Conservation (phyloP, 2,888 invertebrate species). For the Agonopterix arenella region DNA sequence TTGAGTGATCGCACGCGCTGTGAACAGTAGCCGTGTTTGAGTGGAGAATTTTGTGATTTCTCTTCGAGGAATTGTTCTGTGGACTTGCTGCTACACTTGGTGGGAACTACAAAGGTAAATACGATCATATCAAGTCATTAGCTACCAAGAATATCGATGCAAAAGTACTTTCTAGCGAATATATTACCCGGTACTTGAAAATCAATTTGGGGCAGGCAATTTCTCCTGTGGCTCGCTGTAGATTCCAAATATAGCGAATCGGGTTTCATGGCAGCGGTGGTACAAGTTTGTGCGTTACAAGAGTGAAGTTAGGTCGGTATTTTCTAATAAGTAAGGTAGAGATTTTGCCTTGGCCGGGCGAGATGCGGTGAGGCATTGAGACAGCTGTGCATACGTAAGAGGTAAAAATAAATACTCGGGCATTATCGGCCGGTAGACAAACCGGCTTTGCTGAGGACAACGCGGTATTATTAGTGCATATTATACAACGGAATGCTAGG, state of each 20-base stretch:
- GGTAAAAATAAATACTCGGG: constrained; percentile 74
- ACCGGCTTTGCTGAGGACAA: constrained; percentile 65
- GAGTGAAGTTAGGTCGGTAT: constrained; percentile 12
- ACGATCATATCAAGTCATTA: constrained; percentile 3
- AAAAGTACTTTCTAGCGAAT: too few species aligned
- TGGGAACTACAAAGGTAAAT: constrained; percentile 54
- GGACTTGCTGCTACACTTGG: constrained; percentile 37
- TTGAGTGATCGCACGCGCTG: constrained; percentile 64
- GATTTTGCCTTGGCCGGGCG: constrained; percentile 59
- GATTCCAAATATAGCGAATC: constrained; percentile 63
- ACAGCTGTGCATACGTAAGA: constrained; percentile 71
- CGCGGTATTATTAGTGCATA: constrained; percentile 64
- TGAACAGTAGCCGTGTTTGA: constrained; percentile 56
- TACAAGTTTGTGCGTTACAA: not conserved
- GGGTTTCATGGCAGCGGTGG: constrained; percentile 16
- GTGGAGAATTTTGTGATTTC: constrained; percentile 69
- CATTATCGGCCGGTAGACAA: constrained; percentile 68
- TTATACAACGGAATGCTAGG: constrained; percentile 36
- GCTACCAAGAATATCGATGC: not conserved
- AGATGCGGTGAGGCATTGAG: constrained; percentile 41
- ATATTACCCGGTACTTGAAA: constrained; percentile 2
- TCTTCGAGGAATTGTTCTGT: constrained; percentile 52
- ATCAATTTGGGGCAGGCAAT: constrained; percentile 41
- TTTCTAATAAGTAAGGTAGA: constrained; percentile 23
- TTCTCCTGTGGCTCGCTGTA: constrained; percentile 42